These are phyloP conservation scores for Agonum fuliginosum DNA, from an alignment of 2,888 invertebrate species.

Conservation along the genomic window DNA sequence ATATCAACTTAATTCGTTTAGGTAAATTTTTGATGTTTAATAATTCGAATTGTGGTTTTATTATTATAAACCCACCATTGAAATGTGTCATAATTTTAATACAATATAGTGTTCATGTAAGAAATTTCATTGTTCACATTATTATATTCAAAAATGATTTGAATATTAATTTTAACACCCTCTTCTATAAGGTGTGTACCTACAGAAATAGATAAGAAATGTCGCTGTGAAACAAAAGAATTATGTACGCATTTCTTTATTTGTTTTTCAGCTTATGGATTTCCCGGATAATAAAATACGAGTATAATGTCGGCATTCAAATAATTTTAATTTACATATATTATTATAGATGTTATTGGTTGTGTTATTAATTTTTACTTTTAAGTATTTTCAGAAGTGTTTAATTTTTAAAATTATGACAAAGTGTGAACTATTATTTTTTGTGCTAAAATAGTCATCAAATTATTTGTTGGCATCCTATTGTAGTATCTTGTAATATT, in stretches of 20 bases:
- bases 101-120: background rate
- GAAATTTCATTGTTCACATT: background rate
- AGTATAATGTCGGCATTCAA: too few relatives aligned
- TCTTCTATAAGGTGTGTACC: background rate
- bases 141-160: background rate
- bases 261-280: background rate
- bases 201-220: background rate
- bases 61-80: background rate
- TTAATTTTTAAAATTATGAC: too few relatives aligned
- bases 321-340: too few relatives aligned
- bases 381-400: too few relatives aligned
- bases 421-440: too few relatives aligned
- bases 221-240: background rate
- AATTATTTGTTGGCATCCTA: too few relatives aligned
- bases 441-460: too few relatives aligned
- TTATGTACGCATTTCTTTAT: background rate
- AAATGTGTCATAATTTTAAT: background rate
- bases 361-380: too few relatives aligned
- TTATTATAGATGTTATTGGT: too few relatives aligned
- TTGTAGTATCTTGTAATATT: too few relatives aligned
- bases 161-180: slow-evolving; percentile 12
- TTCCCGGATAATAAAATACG: background rate
- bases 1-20: background rate
- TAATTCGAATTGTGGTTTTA: background rate
- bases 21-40: background rate